Evolutionary conservation across 2,113 vertebrate genomes (phyloP).

Genomic region (Petaurus breviceps): DNA sequence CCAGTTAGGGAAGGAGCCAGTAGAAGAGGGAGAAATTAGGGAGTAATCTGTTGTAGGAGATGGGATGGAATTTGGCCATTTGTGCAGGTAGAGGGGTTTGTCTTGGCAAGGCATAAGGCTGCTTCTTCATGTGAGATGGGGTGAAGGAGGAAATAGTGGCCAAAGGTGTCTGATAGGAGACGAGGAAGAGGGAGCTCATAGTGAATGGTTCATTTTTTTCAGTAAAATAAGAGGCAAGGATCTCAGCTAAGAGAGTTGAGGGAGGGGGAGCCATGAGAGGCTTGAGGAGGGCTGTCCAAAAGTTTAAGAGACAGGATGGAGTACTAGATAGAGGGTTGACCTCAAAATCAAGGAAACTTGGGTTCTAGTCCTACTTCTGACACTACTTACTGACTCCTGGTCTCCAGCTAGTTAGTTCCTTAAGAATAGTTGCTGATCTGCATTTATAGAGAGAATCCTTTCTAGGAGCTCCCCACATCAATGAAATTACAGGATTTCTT

Average conservation of each 20-base stretch:
- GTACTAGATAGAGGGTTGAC: not conserved
- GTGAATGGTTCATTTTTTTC: not conserved
- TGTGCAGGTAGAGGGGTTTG: not conserved
- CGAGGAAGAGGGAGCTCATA: not conserved
- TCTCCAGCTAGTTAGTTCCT: not conserved
- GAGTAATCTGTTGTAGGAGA: not conserved
- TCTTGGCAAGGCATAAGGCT: not conserved
- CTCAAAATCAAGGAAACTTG: not conserved
- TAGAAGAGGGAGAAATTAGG: not conserved
- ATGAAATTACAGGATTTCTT: not conserved
- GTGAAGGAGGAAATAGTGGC: not conserved
- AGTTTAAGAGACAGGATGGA: not conserved
- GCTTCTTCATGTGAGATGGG: not conserved
- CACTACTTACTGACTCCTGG: not conserved
- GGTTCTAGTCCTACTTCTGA: not conserved
- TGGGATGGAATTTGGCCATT: not conserved
- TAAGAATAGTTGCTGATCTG: not conserved
- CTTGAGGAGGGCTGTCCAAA: not conserved
- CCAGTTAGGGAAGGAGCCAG: not conserved
- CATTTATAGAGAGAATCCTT: not conserved
- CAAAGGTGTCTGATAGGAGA: not conserved
- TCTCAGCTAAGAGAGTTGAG: not conserved
- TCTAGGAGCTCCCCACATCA: not conserved
- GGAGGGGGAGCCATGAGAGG: not conserved
- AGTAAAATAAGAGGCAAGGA: not conserved